Conservation (phyloP, 35 echinoderm and acorn worm species). For the Heliocidaris erythrogramma region DNA sequence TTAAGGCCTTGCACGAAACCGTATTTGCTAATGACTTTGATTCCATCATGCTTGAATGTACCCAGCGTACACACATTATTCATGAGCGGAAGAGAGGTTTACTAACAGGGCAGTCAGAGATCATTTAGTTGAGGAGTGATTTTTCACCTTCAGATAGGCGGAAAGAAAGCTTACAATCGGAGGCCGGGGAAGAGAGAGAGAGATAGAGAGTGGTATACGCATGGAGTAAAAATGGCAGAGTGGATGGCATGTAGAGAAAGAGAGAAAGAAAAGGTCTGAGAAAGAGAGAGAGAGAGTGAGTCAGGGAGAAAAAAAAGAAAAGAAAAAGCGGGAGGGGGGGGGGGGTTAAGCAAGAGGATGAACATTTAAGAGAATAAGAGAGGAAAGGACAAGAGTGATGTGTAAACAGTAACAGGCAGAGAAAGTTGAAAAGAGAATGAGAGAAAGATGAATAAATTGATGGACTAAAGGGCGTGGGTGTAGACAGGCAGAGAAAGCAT, state of each 20-base stretch:
- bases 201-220: not conserved
- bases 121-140: constrained; percentile 38
- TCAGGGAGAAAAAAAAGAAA: not conserved
- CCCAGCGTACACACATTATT: not conserved
- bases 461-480: not conserved
- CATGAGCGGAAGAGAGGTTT: constrained; percentile 25
- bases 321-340: not conserved
- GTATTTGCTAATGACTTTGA: not conserved
- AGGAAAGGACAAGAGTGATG: too few species aligned
- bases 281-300: not conserved
- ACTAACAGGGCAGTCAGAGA: constrained; percentile 25
- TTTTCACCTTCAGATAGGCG: not conserved
- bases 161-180: not conserved
- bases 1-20: not conserved
- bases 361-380: not conserved
- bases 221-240: not conserved
- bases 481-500: not conserved
- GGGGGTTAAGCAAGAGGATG: not conserved
- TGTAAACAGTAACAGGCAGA: too few species aligned
- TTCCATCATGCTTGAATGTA: not conserved
- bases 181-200: not conserved
- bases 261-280: not conserved
- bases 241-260: not conserved
- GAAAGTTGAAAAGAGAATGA: not conserved
- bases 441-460: not conserved